Evolutionary conservation across 2,113 vertebrate genomes (phyloP).

Genomic region (Pogona vitticeps): DNA sequence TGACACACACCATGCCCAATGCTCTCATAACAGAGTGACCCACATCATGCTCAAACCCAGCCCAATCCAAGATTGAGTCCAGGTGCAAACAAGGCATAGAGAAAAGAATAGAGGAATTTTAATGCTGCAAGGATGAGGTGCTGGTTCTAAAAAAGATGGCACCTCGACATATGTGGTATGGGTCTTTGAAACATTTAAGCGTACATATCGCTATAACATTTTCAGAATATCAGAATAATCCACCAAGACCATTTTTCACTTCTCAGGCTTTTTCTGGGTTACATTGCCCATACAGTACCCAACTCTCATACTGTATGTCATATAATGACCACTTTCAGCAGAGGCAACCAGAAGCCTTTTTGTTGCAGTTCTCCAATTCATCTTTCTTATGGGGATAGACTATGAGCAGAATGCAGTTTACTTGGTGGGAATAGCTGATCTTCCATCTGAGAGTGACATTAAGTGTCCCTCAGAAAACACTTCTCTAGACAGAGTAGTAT

Average conservation of each 20-base stretch:
- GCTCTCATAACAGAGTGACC: no score
- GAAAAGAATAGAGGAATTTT: not conserved
- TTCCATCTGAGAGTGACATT: not conserved
- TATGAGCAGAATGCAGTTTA: slow-evolving; percentile 3
- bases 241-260: not conserved
- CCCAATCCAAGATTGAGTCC: not conserved
- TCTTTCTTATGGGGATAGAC: not conserved
- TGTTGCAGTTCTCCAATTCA: slow-evolving; percentile 12
- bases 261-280: not conserved
- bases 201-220: not conserved
- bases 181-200: not conserved
- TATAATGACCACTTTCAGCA: not conserved
- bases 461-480: slow-evolving; percentile 7
- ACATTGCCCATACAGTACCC: not conserved
- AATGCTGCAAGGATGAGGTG: not conserved
- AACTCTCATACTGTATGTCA: not conserved
- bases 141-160: not conserved
- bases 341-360: not conserved
- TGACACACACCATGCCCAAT: not conserved
- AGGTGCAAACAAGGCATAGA: not conserved
- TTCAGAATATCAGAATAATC: slow-evolving; percentile 6
- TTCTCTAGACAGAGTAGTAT: not conserved
- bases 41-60: no score
- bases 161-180: not conserved
- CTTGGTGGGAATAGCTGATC: not conserved